These are phyloP conservation scores for Leptopilina boulardi DNA, from an alignment of 1,140 invertebrate species.

Conservation along the genomic window DNA sequence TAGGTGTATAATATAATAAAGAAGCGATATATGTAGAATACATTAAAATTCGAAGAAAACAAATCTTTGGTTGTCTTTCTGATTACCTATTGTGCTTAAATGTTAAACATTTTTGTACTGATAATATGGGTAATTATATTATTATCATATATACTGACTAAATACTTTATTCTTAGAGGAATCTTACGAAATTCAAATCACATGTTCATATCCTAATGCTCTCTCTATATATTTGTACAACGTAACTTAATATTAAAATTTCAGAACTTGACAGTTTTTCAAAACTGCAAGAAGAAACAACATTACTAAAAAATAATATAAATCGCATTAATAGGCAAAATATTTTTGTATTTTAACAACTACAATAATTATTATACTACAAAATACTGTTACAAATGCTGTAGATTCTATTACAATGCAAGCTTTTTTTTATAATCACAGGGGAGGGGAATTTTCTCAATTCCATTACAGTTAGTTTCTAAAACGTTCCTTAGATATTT, in stretches of 20 bases:
- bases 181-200: slow-evolving; percentile 29
- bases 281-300: not conserved
- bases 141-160: not conserved
- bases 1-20: not conserved
- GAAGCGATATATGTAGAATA: not conserved
- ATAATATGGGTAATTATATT: not conserved
- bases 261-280: not conserved
- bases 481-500: not conserved
- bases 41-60: not conserved
- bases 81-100: not conserved
- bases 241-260: not conserved
- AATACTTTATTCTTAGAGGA: not conserved
- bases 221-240: slow-evolving; percentile 5
- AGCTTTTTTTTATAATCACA: slow-evolving; percentile 28
- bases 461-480: not conserved
- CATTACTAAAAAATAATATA: not conserved
- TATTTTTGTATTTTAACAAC: not conserved
- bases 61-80: not conserved
- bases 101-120: too few species aligned
- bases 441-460: not conserved
- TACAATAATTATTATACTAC: slow-evolving; percentile 1
- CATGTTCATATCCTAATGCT: not conserved
- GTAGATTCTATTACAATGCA: not conserved
- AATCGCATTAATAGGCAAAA: not conserved
- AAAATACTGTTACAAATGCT: slow-evolving; percentile 31